phyloP scores from a whole-genome alignment of 2,113 vertebrate genomes.

The Chlamydotis undulata region DNA sequence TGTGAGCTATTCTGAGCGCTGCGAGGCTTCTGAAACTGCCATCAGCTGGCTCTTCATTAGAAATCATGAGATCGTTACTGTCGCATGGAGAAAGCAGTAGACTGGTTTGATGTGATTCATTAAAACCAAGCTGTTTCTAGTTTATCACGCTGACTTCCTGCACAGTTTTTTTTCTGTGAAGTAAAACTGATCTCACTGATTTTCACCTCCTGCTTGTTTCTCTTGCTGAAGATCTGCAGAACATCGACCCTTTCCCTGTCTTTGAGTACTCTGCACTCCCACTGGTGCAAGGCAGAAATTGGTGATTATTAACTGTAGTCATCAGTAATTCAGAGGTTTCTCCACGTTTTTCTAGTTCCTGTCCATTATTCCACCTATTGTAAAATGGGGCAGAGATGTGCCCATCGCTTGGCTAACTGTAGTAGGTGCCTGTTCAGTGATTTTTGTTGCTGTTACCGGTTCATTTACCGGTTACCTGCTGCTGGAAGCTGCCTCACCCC shows the following conservation, averaged over 20 bases:
- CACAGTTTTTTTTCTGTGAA: background rate
- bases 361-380: rapidly evolving
- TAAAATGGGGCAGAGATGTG: background rate
- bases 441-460: background rate
- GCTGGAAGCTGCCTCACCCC: background rate
- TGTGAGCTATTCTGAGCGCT: background rate
- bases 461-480: background rate
- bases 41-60: background rate
- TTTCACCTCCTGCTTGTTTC: background rate
- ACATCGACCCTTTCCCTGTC: background rate
- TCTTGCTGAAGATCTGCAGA: background rate
- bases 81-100: background rate
- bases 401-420: too few species aligned
- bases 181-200: background rate
- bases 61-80: background rate
- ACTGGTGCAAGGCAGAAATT: background rate
- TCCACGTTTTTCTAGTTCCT: background rate
- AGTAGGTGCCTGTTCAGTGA: too few species aligned
- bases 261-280: too few species aligned
- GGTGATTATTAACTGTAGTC: background rate
- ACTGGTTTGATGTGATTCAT: background rate
- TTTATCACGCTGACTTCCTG: background rate
- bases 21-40: background rate
- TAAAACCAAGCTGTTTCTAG: background rate
- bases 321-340: background rate